These are phyloP conservation scores for Cetonia aurata DNA, from an alignment of 2,888 invertebrate genomes.

Conservation along the genomic window DNA sequence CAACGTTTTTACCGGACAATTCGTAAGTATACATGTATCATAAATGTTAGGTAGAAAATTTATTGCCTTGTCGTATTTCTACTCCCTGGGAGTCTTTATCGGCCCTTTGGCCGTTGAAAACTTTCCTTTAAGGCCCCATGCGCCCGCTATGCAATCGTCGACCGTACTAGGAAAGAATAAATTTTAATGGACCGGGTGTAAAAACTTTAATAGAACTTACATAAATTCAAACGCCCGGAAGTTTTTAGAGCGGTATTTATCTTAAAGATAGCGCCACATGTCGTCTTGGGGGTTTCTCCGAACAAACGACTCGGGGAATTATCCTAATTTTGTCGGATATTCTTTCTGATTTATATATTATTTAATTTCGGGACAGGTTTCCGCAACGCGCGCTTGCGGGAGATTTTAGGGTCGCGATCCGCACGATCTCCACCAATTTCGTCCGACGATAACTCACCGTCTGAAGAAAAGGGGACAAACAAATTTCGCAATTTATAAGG, in stretches of 20 bases:
- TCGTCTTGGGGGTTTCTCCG: conserved; percentile 23
- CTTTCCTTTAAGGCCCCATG: conserved; percentile 15
- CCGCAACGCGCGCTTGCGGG: background rate
- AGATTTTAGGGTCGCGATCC: background rate
- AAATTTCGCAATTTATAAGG: conserved; percentile 29
- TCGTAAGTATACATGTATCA: conserved; percentile 33
- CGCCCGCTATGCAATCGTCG: background rate
- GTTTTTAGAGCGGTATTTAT: conserved; percentile 36
- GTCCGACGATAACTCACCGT: conserved; percentile 19
- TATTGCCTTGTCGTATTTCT: conserved; percentile 30
- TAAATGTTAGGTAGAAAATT: conserved; percentile 27
- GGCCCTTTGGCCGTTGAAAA: conserved; percentile 23
- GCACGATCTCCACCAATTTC: conserved; percentile 17
- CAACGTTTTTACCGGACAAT: conserved; percentile 22
- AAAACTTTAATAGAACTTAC: conserved; percentile 41
- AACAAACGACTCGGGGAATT: conserved; percentile 34
- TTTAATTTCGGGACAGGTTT: conserved; percentile 24
- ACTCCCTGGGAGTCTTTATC: conserved; percentile 25
- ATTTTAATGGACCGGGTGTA: conserved; percentile 34
- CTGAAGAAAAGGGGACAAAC: conserved; percentile 13
- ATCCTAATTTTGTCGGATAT: conserved; percentile 40
- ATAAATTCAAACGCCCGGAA: conserved; percentile 32
- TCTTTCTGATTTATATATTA: conserved; percentile 40
- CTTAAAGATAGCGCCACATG: conserved; percentile 36
- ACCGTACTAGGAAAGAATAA: conserved; percentile 34